Evolutionary conservation across 2,888 invertebrate genomes (phyloP).

Genomic region (Drosophila fungiperda): DNA sequence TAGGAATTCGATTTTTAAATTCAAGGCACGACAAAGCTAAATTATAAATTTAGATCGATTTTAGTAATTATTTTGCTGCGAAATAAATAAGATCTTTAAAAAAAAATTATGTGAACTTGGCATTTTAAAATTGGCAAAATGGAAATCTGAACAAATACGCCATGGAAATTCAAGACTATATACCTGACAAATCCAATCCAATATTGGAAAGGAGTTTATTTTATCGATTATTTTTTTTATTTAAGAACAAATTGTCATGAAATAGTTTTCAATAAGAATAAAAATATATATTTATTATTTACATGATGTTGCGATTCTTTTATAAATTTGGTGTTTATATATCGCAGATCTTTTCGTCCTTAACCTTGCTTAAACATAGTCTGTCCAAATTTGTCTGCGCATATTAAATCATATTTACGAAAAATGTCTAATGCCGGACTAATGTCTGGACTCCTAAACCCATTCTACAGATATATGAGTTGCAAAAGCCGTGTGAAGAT

Average conservation of each 20-base stretch:
- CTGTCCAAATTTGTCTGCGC: not conserved
- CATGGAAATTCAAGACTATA: not conserved
- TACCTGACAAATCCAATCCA: not conserved
- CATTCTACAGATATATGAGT: not conserved
- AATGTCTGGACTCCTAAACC: not conserved
- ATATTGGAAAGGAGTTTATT: not conserved
- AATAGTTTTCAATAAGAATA: not conserved
- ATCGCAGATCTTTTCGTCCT: not conserved
- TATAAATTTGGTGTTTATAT: not conserved
- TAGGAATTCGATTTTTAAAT: not conserved
- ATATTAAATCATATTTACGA: not conserved
- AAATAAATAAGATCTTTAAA: not conserved
- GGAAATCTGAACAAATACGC: not conserved
- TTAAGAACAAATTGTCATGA: not conserved
- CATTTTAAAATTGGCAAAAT: not conserved
- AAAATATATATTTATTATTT: not conserved
- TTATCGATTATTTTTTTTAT: not conserved
- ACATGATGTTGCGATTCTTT: not conserved
- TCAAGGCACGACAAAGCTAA: not conserved
- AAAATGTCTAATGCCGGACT: not conserved
- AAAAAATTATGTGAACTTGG: not conserved
- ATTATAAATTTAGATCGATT: not conserved
- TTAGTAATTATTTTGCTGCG: not conserved
- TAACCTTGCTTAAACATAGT: not conserved
- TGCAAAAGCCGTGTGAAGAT: not conserved